Evolutionary conservation across 2,888 invertebrate species (phyloP).

Genomic region (Escarpia spicata): DNA sequence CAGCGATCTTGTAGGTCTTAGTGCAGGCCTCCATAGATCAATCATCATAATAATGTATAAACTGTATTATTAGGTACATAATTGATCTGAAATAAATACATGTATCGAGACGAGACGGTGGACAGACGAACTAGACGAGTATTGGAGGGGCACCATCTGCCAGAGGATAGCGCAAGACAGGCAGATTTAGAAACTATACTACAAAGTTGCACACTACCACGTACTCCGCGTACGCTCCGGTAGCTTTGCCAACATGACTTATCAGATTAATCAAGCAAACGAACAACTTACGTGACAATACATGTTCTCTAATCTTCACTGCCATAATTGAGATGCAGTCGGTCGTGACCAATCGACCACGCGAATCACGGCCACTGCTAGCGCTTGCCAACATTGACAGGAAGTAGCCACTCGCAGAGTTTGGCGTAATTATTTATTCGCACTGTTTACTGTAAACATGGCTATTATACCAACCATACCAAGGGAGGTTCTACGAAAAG

Average conservation of each 20-base stretch:
- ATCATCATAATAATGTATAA: too few relatives aligned
- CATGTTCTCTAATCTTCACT: background rate
- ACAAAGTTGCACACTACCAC: background rate
- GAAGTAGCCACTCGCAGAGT: background rate
- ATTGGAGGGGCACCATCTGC: too few relatives aligned
- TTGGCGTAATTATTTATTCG: background rate
- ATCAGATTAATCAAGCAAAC: background rate
- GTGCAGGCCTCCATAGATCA: too few relatives aligned
- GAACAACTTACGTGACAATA: background rate
- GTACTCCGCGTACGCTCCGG: background rate
- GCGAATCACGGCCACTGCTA: background rate
- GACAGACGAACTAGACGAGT: too few relatives aligned
- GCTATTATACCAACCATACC: background rate
- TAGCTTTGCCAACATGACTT: background rate
- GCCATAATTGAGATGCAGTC: background rate
- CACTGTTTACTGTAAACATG: background rate
- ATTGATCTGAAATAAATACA: too few relatives aligned
- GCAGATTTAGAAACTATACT: background rate
- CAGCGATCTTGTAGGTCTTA: too few relatives aligned
- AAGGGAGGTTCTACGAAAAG: background rate
- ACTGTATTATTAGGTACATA: too few relatives aligned
- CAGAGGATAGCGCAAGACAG: too few relatives aligned
- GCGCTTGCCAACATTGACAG: background rate
- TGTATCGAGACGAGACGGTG: too few relatives aligned
- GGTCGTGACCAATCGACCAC: background rate